phyloP scores from a whole-genome alignment of 1,140 invertebrate genomes.

The Maniola jurtina region DNA sequence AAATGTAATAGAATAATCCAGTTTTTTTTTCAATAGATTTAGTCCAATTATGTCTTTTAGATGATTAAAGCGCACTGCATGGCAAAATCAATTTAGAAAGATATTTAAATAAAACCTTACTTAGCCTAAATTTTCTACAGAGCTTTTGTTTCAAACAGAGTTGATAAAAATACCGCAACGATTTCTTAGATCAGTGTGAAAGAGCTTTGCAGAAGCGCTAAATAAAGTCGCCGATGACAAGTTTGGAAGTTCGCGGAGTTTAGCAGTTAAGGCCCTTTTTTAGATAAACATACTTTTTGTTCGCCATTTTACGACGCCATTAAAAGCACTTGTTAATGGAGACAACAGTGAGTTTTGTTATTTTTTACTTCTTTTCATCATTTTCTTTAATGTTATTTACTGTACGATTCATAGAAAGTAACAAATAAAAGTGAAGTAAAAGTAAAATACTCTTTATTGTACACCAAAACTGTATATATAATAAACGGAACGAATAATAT shows the following conservation, averaged over 20 bases:
- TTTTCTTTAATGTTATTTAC: neutral
- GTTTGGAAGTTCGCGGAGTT: slow-evolving; percentile 53
- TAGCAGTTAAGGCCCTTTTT: slow-evolving; percentile 56
- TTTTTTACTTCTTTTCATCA: slow-evolving; percentile 6
- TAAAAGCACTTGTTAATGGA: slow-evolving; percentile 48
- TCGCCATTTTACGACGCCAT: slow-evolving; percentile 53
- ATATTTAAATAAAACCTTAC: too few relatives aligned
- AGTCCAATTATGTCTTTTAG: too few relatives aligned
- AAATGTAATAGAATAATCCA: too few relatives aligned
- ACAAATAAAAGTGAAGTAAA: too few relatives aligned
- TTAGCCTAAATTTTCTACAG: too few relatives aligned
- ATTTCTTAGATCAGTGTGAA: slow-evolving; percentile 17
- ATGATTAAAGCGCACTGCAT: too few relatives aligned
- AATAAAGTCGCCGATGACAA: slow-evolving; percentile 67
- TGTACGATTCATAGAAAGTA: neutral
- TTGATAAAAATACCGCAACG: neutral
- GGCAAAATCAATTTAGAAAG: too few relatives aligned
- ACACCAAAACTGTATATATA: too few relatives aligned
- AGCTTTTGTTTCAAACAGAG: too few relatives aligned
- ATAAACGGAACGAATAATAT: too few relatives aligned
- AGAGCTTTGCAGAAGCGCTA: slow-evolving; percentile 36
- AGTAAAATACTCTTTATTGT: too few relatives aligned
- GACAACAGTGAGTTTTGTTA: slow-evolving; percentile 13
- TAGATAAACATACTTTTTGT: slow-evolving; percentile 55
- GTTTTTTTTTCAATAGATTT: too few relatives aligned